These are phyloP conservation scores for Kryptopterus vitreolus DNA, from an alignment of 2,797 vertebrate species.

Conservation along the genomic window DNA sequence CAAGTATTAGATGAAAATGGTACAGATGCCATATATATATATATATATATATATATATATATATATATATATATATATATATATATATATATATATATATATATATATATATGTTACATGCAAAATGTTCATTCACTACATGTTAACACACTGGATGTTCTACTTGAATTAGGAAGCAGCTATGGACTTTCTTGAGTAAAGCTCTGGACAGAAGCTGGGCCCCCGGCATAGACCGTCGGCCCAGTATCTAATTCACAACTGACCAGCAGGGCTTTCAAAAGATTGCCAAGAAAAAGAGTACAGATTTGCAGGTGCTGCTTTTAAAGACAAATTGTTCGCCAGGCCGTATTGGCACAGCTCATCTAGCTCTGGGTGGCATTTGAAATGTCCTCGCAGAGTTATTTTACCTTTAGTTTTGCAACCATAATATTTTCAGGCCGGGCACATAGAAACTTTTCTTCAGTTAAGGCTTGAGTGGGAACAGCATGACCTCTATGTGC, in stretches of 20 bases:
- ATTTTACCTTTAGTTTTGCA: conserved; percentile 62
- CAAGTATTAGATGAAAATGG: not conserved
- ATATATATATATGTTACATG: no score
- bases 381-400: conserved; percentile 58
- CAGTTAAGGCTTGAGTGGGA: conserved; percentile 11
- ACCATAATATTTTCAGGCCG: conserved; percentile 52
- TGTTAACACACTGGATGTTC: not conserved
- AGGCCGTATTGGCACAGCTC: conserved; percentile 63
- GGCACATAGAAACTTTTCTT: conserved; percentile 16
- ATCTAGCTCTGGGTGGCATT: conserved; percentile 64
- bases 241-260: conserved; percentile 36
- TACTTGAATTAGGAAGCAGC: conserved; percentile 4
- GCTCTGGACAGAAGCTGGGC: conserved; percentile 4
- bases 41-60: no score
- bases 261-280: conserved; percentile 52
- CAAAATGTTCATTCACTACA: not conserved
- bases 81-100: no score
- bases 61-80: no score
- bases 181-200: not conserved
- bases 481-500: conserved; percentile 8
- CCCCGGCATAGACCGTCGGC: conserved; percentile 32
- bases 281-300: conserved; percentile 46
- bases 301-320: conserved; percentile 73
- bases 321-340: conserved; percentile 64
- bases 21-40: not conserved